Conservation (phyloP, 2,888 invertebrate species). For the Petrolisthes manimaculis region DNA sequence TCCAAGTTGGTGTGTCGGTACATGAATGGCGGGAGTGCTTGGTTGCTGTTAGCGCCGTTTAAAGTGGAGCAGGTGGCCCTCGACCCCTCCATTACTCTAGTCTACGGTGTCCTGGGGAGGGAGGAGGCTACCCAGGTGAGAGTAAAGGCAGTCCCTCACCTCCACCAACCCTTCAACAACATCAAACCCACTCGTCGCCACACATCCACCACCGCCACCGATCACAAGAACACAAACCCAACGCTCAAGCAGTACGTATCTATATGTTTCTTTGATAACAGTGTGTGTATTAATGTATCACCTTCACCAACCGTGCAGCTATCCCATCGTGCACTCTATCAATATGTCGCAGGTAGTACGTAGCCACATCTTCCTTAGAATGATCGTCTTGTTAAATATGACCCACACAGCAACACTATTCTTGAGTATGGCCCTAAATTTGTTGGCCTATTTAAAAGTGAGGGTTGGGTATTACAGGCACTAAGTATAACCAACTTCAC, state of each 20-base stretch:
- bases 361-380: no score
- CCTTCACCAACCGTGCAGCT: neutral
- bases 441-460: no score
- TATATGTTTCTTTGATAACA: neutral
- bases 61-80: slow-evolving; percentile 47
- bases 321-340: neutral
- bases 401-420: no score
- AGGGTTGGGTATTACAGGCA: no score
- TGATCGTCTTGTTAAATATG: no score
- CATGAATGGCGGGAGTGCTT: slow-evolving; percentile 27
- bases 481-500: no score
- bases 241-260: slow-evolving; percentile 46
- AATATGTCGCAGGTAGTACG: neutral
- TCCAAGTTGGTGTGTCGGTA: slow-evolving; percentile 39
- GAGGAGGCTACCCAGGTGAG: slow-evolving; percentile 30
- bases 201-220: slow-evolving; percentile 9
- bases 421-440: no score
- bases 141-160: neutral
- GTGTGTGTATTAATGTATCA: neutral
- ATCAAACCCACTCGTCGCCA: neutral
- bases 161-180: slow-evolving; percentile 22
- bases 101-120: slow-evolving; percentile 45
- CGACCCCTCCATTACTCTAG: slow-evolving; percentile 43
- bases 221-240: neutral
- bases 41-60: slow-evolving; percentile 48